Evolutionary conservation across 2,888 invertebrate species (phyloP).

Genomic region (Ptychoptera albimana): DNA sequence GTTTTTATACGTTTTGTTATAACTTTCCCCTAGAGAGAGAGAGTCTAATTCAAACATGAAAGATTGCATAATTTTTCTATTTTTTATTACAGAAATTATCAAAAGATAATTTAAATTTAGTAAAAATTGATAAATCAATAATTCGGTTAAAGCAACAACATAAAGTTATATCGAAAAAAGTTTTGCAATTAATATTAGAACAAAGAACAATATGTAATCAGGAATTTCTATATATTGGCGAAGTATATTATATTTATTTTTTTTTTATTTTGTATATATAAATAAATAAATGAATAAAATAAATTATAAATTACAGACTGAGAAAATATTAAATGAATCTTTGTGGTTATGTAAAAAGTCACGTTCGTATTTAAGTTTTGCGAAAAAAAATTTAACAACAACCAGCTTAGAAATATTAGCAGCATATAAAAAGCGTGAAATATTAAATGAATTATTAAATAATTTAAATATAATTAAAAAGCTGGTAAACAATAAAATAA

Average conservation of each 20-base stretch:
- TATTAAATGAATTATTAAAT: conserved; percentile 61
- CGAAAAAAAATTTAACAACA: conserved; percentile 67
- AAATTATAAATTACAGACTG: conserved; percentile 26
- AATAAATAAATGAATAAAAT: too few species aligned
- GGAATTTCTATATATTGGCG: conserved; percentile 64
- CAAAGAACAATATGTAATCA: conserved; percentile 75
- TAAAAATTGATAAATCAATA: conserved; percentile 24
- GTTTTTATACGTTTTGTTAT: too few species aligned
- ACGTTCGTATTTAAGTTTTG: conserved; percentile 52
- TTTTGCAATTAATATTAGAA: conserved; percentile 80
- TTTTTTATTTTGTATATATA: too few species aligned
- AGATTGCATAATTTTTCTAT: too few species aligned
- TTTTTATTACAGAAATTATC: conserved; percentile 21
- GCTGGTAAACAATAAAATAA: too few species aligned
- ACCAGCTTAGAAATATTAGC: conserved; percentile 80
- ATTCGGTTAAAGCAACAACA: conserved; percentile 25
- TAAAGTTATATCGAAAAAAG: conserved; percentile 78
- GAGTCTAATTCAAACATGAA: too few species aligned
- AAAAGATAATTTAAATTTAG: conserved; percentile 20
- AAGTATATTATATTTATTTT: conserved; percentile 17
- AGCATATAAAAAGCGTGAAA: conserved; percentile 77
- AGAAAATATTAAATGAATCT: conserved; percentile 50
- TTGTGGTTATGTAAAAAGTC: conserved; percentile 56
- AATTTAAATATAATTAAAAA: conserved; percentile 68
- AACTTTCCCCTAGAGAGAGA: too few species aligned